Conservation (phyloP, 2,888 invertebrate species). For the Phorcus lineatus region DNA sequence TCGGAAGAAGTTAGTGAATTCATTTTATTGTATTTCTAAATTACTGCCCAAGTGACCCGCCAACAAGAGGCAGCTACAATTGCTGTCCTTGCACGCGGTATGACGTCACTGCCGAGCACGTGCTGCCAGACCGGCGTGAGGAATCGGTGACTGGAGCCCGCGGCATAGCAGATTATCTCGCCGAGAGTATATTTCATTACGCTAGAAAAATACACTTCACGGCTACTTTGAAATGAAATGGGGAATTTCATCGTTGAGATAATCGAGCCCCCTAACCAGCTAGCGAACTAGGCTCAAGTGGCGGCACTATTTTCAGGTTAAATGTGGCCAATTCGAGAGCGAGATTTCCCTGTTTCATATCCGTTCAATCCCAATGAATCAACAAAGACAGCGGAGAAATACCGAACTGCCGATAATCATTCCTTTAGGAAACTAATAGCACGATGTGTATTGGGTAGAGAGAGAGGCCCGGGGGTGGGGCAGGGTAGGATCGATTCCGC, state of each 20-base stretch:
- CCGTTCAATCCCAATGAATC: slow-evolving; percentile 34
- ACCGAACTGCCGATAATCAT: slow-evolving; percentile 32
- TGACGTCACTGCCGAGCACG: slow-evolving; percentile 16
- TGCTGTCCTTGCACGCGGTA: slow-evolving; percentile 3
- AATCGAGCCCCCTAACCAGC: slow-evolving; percentile 27
- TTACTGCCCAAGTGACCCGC: neutral
- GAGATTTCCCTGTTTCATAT: slow-evolving; percentile 34
- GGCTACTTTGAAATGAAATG: slow-evolving; percentile 42
- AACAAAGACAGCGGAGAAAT: slow-evolving; percentile 33
- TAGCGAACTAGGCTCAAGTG: slow-evolving; percentile 5
- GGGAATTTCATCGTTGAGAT: slow-evolving; percentile 40
- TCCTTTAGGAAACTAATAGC: slow-evolving; percentile 35
- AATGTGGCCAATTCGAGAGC: slow-evolving; percentile 34
- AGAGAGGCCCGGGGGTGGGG: slow-evolving; percentile 3
- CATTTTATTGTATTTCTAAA: slow-evolving; percentile 14
- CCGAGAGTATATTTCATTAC: slow-evolving; percentile 41
- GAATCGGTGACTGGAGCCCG: slow-evolving; percentile 1
- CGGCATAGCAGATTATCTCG: slow-evolving; percentile 23
- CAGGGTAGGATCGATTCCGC: neutral
- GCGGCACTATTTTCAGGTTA: slow-evolving; percentile 39
- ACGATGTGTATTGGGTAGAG: slow-evolving; percentile 2
- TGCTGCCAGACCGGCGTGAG: neutral
- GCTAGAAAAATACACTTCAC: slow-evolving; percentile 43
- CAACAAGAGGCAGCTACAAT: neutral
- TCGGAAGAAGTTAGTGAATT: slow-evolving; percentile 11